phyloP scores from a whole-genome alignment of 2,113 vertebrate genomes.

The Dolichotis patagonum region DNA sequence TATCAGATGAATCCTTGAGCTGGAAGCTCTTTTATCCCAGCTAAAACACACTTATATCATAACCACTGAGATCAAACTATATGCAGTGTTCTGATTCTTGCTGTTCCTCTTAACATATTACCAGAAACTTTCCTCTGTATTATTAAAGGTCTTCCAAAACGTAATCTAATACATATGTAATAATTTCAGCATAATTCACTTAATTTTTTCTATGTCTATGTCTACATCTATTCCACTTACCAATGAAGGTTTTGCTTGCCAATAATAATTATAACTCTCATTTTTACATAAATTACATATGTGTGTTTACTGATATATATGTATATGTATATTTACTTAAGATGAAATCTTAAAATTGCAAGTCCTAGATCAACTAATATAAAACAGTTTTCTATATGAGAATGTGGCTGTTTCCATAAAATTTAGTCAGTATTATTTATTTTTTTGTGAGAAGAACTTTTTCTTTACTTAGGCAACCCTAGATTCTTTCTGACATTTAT shows the following conservation, averaged over 20 bases:
- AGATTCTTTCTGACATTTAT: background rate
- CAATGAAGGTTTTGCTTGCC: background rate
- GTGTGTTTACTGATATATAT: background rate
- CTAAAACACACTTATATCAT: background rate
- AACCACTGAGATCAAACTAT: background rate
- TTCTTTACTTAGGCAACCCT: background rate
- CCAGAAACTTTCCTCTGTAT: background rate
- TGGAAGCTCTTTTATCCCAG: background rate
- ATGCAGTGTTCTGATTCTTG: background rate
- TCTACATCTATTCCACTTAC: background rate
- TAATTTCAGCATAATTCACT: slow-evolving; percentile 33
- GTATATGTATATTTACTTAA: background rate
- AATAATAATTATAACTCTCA: background rate
- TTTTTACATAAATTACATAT: background rate
- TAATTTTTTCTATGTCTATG: background rate
- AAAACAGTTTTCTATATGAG: background rate
- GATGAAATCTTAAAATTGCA: background rate
- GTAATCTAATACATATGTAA: background rate
- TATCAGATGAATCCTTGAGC: background rate
- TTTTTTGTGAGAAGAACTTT: background rate
- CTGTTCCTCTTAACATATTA: background rate
- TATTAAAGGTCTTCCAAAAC: slow-evolving; percentile 7
- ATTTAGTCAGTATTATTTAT: background rate
- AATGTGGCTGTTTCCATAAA: background rate
- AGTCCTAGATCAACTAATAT: background rate